These are phyloP conservation scores for Geophilus truncorum DNA, from an alignment of 2,888 invertebrate genomes.

Conservation along the genomic window DNA sequence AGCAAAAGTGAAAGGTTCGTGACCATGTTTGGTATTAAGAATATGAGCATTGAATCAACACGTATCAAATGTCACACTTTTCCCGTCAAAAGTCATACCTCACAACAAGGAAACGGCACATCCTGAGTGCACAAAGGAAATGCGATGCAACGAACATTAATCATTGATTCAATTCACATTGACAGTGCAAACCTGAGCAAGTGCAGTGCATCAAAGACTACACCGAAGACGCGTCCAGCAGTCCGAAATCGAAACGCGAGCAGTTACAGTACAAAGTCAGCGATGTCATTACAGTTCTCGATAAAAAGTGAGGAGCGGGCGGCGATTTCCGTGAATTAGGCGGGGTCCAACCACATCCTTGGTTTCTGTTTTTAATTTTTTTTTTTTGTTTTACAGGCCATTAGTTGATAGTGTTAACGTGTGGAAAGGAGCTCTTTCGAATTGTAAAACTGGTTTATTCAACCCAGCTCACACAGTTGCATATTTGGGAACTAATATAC, in stretches of 20 bases:
- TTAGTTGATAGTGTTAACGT: slow-evolving; percentile 49
- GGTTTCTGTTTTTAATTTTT: background rate
- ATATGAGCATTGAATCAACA: background rate
- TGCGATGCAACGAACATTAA: background rate
- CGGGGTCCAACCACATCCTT: background rate
- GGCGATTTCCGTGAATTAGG: background rate
- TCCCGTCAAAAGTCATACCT: background rate
- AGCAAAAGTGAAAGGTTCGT: background rate
- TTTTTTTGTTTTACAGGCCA: slow-evolving; percentile 44
- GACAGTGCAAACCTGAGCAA: slow-evolving; percentile 78
- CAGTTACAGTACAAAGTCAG: slow-evolving; percentile 77
- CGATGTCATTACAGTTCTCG: slow-evolving; percentile 87
- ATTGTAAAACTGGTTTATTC: slow-evolving; percentile 89
- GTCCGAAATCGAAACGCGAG: slow-evolving; percentile 55
- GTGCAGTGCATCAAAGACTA: slow-evolving; percentile 72
- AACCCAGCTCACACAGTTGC: slow-evolving; percentile 85
- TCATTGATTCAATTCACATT: slow-evolving; percentile 31
- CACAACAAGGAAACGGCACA: slow-evolving; percentile 17
- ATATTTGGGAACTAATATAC: slow-evolving; percentile 71
- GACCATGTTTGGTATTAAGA: background rate
- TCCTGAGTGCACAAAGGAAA: background rate
- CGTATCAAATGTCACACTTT: slow-evolving; percentile 10
- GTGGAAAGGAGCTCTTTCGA: slow-evolving; percentile 87
- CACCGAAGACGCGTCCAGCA: slow-evolving; percentile 52
- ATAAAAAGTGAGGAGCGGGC: slow-evolving; percentile 60